phyloP scores from a whole-genome alignment of 2,797 vertebrate genomes.

The Crocidura indochinensis region DNA sequence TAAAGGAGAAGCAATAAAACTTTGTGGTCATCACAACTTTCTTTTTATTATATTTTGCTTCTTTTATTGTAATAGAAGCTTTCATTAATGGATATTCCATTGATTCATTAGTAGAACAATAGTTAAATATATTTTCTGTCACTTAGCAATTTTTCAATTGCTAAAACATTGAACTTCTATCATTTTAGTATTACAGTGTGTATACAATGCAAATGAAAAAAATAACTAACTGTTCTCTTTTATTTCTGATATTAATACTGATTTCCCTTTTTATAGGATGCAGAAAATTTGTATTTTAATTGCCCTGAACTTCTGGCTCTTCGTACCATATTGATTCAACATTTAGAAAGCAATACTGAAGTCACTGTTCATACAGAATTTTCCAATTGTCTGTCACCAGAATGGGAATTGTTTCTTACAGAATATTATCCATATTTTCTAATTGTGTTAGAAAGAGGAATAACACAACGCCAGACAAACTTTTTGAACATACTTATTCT shows the following conservation, averaged over 20 bases:
- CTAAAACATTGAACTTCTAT: neutral
- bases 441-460: slow-evolving; percentile 80
- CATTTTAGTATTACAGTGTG: neutral
- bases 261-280: slow-evolving; percentile 79
- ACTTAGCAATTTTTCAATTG: neutral
- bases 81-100: neutral
- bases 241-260: neutral
- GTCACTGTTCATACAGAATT: slow-evolving; percentile 82
- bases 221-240: neutral
- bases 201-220: neutral
- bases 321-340: slow-evolving; percentile 80
- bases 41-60: slow-evolving; percentile 9
- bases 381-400: slow-evolving; percentile 80
- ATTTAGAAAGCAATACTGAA: slow-evolving; percentile 81
- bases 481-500: slow-evolving; percentile 82
- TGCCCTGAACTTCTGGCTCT: slow-evolving; percentile 73
- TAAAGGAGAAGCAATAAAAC: slow-evolving; percentile 2
- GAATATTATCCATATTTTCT: slow-evolving; percentile 85
- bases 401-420: slow-evolving; percentile 83
- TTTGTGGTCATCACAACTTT: neutral
- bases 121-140: neutral
- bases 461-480: slow-evolving; percentile 71
- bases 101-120: neutral
- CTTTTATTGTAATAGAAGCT: neutral
- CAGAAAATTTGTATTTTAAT: slow-evolving; percentile 81